A percentile compares a stretch with the other conserved stretches of the same genome.
These are phyloP conservation scores for Amniataba percoides DNA, from an alignment of 2,797 vertebrate genomes.

Conservation along the genomic window DNA sequence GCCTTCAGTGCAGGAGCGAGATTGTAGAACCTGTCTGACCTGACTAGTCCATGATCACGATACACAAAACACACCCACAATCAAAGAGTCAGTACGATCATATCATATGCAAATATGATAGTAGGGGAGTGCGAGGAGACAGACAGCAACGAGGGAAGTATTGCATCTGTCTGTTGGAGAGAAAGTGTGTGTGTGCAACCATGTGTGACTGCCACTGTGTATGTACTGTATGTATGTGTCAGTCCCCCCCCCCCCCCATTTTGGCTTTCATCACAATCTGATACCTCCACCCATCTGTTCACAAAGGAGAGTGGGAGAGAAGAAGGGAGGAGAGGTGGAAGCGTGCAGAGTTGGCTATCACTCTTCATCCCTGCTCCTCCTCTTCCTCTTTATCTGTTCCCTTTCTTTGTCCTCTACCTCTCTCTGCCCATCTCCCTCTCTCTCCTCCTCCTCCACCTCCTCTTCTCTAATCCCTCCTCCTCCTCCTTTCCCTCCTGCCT, in stretches of 20 bases:
- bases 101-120: constrained; percentile 24
- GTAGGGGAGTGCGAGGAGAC: constrained; percentile 15
- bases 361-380: constrained; percentile 61
- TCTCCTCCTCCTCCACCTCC: constrained; percentile 30
- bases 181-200: constrained; percentile 30
- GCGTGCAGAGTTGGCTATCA: constrained; percentile 64
- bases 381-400: constrained; percentile 65
- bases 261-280: constrained; percentile 77
- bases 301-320: constrained; percentile 64
- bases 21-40: constrained; percentile 29
- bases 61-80: neutral
- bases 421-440: constrained; percentile 35
- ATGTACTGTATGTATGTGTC: constrained; percentile 21
- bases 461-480: constrained; percentile 48
- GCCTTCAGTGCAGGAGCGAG: neutral
- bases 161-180: constrained; percentile 36
- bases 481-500: constrained; percentile 48
- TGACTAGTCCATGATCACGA: constrained; percentile 8
- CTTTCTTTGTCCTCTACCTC: constrained; percentile 66
- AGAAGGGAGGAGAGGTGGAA: constrained; percentile 62
- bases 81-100: neutral
- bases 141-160: constrained; percentile 42
- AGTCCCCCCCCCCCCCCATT: constrained; percentile 38
- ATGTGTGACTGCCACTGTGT: constrained; percentile 44
- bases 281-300: constrained; percentile 84